Base-by-base conservation (phyloP, 2,113 vertebrate species). In the Cranoglanis bouderius region DNA sequence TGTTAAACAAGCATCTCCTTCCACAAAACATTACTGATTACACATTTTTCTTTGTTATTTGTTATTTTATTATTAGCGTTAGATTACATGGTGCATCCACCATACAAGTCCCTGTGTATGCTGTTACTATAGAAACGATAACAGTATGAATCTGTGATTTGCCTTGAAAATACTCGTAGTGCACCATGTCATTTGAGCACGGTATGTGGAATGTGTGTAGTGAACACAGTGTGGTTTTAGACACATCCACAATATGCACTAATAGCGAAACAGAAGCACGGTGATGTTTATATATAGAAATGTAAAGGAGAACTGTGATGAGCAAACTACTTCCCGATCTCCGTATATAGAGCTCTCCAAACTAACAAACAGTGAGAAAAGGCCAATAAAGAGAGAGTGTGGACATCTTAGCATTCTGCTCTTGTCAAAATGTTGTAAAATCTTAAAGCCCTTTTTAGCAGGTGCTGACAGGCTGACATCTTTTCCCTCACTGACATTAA, bases 351-450 rank as follows among this genome's bases (percentile, higher is more conserved):
- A 80, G 46, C 4, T 19, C 29, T 81, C 4, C 29, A 80, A 51
- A 29, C 13, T 6, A 80, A 55, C 6, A 35, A 53, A 35, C n/a
- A n/a, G 10, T 49, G 75, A 40, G 24, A 84, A 63, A 63, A 18
- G 35, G 24, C 26, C 53, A 19, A 26, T 57, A 29, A 72, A 75
- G 3, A 57, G 55, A 70, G 21, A 78, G 26, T 38, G 26, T 63
- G 19, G 38, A 0, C 4, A 57, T 67, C 35, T 46, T 13, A 77
- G 18, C 51, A 29, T 35, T 74, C 18, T 59, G n/a, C 55, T 21
- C 81, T 67, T 78, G 87, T 90, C 84, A 87, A 14, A 51, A 49
- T 84, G 90, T 49, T 86, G 87, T 81, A 80, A 90, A 91, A 57
- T 46, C 80, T 53, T 87, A 38, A 70, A 85, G 84, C 18, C 51